Conservation (phyloP, 2,113 vertebrate genomes). For the Amblyornis subalaris region DNA sequence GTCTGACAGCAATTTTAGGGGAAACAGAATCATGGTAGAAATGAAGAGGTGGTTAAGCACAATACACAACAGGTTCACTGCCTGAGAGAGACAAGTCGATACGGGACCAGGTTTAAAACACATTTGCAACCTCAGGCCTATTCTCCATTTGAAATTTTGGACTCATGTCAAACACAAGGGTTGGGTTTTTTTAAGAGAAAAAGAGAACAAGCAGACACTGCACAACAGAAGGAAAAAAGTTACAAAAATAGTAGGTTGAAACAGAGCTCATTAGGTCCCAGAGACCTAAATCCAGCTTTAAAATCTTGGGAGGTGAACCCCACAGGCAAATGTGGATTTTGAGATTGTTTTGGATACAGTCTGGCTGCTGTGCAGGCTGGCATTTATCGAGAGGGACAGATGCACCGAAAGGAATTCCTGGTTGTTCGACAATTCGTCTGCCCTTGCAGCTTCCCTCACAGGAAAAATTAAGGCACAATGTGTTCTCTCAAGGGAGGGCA, state of each 20-base stretch:
- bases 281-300: background rate
- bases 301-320: background rate
- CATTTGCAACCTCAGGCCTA: background rate
- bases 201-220: background rate
- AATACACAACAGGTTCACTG: background rate
- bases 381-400: background rate
- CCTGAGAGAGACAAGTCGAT: background rate
- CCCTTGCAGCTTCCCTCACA: background rate
- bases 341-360: background rate
- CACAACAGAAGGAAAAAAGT: background rate
- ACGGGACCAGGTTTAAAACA: background rate
- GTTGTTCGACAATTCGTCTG: background rate
- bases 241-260: background rate
- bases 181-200: background rate
- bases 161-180: background rate
- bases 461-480: conserved; percentile 41
- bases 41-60: background rate
- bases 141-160: conserved; percentile 23
- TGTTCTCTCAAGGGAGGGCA: background rate
- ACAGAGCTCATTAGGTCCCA: background rate
- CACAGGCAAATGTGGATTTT: background rate
- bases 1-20: background rate
- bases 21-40: background rate
- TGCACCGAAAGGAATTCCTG: background rate
- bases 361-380: background rate